Base-by-base conservation (phyloP, 2,797 vertebrate genomes). In the Pelobates cultripes region DNA sequence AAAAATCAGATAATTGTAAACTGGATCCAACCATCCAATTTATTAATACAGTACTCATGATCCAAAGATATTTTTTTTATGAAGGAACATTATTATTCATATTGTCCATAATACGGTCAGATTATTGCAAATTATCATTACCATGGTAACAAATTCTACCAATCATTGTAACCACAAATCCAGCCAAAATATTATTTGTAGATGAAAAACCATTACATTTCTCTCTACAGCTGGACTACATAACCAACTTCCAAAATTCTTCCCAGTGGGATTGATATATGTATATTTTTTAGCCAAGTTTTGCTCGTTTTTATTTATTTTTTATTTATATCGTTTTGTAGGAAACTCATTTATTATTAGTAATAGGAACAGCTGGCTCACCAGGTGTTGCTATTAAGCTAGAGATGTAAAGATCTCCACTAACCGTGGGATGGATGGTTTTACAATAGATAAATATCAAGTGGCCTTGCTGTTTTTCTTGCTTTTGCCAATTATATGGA, bases 351-450 rank as follows among this genome's bases (percentile, higher is more conserved):
- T 78, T 83, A 68, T 79, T 53, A 63, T 63, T 43, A 43, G 64
- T 73, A 77, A 43, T 69, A 69, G 73, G 55, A 61, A 40, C 81
- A 83, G 71, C 53, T 83, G 76, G 43, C 10, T 7, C 28, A 66
- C 51, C 81, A 83, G 81, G 76, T 83, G 81, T 47, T 55, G 55
- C 73, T 45, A 51, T 81, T 12, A 71, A 28, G 61, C 44, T 28
- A 53, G 17, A 64, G 67, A 81, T 41, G 63, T 66, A 10, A 43
- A 51, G 74, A 67, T 70, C 5, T 75, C 28, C 14, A 72, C 43
- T 15, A 81, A 66, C 66, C 74, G 60, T 28, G 13, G 63, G 42
- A 81, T 47, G 55, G 15, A 55, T 70, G 13, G 7, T 28, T 71
- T 7, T 43, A 3, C 66, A 68, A 41, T 9, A 43, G 12, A 60